Evolutionary conservation across 2,797 vertebrate genomes (phyloP), one percentile per base, ranked within the genome.

Genomic region (Hafferia zeledoni): DNA sequence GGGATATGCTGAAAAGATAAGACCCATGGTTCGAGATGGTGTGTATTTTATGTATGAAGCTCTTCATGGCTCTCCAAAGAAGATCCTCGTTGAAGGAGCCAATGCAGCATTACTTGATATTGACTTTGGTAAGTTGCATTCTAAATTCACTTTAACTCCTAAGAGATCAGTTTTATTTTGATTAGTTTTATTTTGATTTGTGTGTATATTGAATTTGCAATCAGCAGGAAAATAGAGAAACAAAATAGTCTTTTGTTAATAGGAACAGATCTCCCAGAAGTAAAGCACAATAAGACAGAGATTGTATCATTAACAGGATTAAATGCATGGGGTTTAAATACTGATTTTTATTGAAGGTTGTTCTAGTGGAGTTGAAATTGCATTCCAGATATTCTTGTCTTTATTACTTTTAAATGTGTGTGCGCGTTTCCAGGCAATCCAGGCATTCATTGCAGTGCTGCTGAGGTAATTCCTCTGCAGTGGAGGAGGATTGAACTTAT

Each of bases 21-120:
- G 99, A 75, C 99, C 99, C 37, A 99, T 99, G 99, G 99, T 99
- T 87, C 98, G 98, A 90, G 99, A 99, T 9, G 99, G 99, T 0
- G 98, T 99, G 18, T 99, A 99, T 95, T 99, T 99, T 96, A 99
- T 99, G 99, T 99, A 99, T 5, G 99, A 99, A 96, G 99, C 99
- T 10, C 98, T 99, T 84, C 99, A 99, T 17, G 99, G 99, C 74
- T 74, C 98, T 72, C 98, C 98, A 31, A 99, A 99, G 98, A 99
- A 99, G 92, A 99, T 99, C 89, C 98, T 99, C 67, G 99, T 99
- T 88, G 99, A 99, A 97, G 99, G 99, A 39, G 99, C 99, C 93
- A 99, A 99, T 27, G 99, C 99, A 31, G 99, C 99, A 74, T 98
- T 99, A 60, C 99, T 99, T 13, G 99, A 99, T 98, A 99, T 99